phyloP scores from a whole-genome alignment of 2,113 vertebrate genomes.

The Macheiramphus alcinus region DNA sequence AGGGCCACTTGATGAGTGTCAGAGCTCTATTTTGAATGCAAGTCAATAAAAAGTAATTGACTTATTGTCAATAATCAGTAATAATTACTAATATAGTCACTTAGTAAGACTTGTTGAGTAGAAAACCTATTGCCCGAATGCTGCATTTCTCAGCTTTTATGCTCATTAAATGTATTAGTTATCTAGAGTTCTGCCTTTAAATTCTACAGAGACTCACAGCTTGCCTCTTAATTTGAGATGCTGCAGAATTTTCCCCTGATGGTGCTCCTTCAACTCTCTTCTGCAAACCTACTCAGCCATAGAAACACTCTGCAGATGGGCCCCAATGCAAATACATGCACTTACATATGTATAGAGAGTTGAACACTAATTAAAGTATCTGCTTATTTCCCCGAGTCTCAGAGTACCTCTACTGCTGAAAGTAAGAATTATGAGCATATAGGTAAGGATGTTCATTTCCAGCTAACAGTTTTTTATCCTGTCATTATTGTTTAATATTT shows the following conservation, averaged over 20 bases:
- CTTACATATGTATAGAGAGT: neutral
- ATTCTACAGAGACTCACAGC: neutral
- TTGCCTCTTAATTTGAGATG: neutral
- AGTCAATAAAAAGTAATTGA: neutral
- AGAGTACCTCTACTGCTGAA: neutral
- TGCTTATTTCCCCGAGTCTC: neutral
- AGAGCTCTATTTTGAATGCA: neutral
- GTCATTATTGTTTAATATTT: neutral
- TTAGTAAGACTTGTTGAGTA: neutral
- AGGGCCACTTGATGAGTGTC: neutral
- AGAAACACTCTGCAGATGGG: neutral
- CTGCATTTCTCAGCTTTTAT: neutral
- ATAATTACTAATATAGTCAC: neutral
- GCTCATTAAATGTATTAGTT: neutral
- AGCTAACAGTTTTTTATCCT: neutral
- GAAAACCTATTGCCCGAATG: neutral
- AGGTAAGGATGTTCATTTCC: neutral
- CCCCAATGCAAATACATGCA: neutral
- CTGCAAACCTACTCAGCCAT: neutral
- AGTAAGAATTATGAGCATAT: neutral
- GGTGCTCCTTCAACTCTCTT: neutral
- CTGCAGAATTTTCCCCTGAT: neutral
- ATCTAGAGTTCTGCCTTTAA: neutral
- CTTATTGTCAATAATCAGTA: neutral
- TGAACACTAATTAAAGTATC: neutral